These are phyloP conservation scores for Epizoanthus stellaris DNA, from an alignment of 92 coral and sea anemone genomes.

Conservation along the genomic window DNA sequence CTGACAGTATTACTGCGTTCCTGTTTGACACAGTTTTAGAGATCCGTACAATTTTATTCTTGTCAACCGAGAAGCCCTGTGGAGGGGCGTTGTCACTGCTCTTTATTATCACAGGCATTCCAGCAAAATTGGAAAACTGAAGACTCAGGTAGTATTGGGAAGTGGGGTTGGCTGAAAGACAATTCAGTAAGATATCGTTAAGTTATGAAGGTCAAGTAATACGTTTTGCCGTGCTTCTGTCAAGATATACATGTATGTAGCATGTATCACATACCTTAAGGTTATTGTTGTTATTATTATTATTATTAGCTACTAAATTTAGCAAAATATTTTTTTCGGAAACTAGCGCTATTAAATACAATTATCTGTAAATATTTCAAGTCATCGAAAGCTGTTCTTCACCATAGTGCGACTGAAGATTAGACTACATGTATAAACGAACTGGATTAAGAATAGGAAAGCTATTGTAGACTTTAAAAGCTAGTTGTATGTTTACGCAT, in stretches of 20 bases:
- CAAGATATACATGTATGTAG: neutral
- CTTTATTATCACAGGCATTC: slow-evolving; percentile 64
- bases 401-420: no score
- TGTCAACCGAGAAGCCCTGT: slow-evolving; percentile 62
- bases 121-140: slow-evolving; percentile 68
- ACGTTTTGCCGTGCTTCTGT: neutral
- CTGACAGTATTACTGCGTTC: slow-evolving; percentile 74
- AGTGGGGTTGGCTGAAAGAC: slow-evolving; percentile 64
- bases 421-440: no score
- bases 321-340: no score
- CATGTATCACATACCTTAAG: neutral
- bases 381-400: no score
- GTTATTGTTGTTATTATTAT: neutral
- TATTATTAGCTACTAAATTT: neutral
- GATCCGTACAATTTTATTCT: slow-evolving; percentile 67
- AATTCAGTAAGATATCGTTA: neutral
- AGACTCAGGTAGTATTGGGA: slow-evolving; percentile 59
- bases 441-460: no score
- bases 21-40: slow-evolving; percentile 76
- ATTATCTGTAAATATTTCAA: no score
- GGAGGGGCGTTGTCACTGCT: slow-evolving; percentile 73
- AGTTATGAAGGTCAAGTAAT: neutral
- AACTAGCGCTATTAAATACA: no score
- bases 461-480: no score
- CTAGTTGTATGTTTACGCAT: no score